These are phyloP conservation scores for Halictus quadricinctus DNA, from an alignment of 2,888 invertebrate species.

Conservation along the genomic window DNA sequence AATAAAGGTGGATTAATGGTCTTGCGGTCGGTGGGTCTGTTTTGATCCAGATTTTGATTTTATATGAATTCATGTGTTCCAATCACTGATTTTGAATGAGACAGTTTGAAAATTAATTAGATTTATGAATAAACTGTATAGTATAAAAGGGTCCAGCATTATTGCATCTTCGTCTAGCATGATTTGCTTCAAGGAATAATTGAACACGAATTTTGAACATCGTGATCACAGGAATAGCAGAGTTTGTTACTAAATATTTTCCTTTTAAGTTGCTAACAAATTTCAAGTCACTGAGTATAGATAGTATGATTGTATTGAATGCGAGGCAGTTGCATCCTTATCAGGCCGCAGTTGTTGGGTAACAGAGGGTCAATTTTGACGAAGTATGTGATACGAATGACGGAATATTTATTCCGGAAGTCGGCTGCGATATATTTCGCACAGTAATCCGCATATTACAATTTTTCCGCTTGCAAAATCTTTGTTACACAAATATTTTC, in stretches of 20 bases:
- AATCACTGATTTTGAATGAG: too few species aligned
- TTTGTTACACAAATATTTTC: not conserved
- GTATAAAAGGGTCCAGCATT: too few species aligned
- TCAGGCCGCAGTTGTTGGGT: not conserved
- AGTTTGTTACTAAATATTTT: not conserved
- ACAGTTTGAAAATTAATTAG: too few species aligned
- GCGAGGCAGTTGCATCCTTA: not conserved
- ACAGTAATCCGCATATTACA: not conserved
- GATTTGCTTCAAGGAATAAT: too few species aligned
- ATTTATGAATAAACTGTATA: too few species aligned
- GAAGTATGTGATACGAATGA: not conserved
- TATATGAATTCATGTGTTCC: too few species aligned
- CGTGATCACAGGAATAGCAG: too few species aligned
- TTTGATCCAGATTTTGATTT: too few species aligned
- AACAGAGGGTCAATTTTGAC: not conserved
- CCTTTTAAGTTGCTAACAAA: not conserved
- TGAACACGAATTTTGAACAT: too few species aligned
- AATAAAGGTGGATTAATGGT: not conserved
- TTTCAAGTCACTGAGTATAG: not conserved
- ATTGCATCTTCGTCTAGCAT: too few species aligned
- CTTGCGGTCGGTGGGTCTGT: not conserved
- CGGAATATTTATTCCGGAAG: not conserved
- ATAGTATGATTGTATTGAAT: not conserved
- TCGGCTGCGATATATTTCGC: not conserved
- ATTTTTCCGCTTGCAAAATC: not conserved